phyloP scores from a whole-genome alignment of 2,888 invertebrate species.

The Petrolisthes cinctipes region DNA sequence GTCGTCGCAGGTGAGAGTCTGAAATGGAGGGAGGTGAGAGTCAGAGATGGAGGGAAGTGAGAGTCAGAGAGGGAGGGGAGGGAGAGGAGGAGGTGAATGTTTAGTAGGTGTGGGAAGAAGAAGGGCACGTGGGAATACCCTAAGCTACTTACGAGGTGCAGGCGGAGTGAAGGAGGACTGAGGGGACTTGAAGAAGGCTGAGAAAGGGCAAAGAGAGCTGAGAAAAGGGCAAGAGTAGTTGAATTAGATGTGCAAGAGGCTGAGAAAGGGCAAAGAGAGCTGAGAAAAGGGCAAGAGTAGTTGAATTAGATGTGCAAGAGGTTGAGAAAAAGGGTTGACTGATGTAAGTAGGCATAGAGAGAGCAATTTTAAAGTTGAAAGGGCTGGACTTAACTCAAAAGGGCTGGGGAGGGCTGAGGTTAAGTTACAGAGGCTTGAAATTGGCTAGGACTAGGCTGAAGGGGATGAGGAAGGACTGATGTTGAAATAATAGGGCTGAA shows the following conservation, averaged over 20 bases:
- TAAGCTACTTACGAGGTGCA: background rate
- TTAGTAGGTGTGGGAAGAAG: background rate
- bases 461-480: no score
- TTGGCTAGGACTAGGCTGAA: no score
- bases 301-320: background rate
- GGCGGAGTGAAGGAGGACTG: background rate
- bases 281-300: background rate
- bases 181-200: background rate
- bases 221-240: background rate
- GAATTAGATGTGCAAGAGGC: background rate
- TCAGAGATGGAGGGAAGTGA: background rate
- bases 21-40: background rate
- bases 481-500: no score
- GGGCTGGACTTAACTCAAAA: no score
- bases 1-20: no score
- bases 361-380: no score
- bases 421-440: no score
- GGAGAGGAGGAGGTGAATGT: background rate
- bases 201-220: background rate
- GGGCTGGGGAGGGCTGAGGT: no score
- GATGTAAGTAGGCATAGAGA: no score
- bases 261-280: background rate
- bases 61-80: background rate
- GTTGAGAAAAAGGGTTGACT: background rate
- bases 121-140: background rate